Conservation (phyloP, 2,797 vertebrate genomes). For the Melanotaenia pygmaea region DNA sequence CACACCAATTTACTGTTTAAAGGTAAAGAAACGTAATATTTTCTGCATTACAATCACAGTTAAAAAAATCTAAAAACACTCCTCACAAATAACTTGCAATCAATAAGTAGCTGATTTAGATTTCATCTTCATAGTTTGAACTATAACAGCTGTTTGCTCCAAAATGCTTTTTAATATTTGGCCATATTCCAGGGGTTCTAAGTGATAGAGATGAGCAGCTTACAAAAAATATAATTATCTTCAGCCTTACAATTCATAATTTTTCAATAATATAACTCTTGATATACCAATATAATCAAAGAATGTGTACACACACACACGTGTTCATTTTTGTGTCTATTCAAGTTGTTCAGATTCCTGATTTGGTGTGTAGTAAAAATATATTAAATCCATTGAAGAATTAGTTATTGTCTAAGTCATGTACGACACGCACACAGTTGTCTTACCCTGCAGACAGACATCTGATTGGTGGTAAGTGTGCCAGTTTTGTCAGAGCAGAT, state of each 20-base stretch:
- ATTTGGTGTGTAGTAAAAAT: neutral
- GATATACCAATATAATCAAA: neutral
- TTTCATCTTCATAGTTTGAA: neutral
- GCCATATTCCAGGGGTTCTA: neutral
- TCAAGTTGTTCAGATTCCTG: neutral
- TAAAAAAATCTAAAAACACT: neutral
- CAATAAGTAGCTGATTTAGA: neutral
- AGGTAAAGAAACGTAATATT: neutral
- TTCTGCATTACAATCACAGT: neutral
- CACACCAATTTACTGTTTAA: neutral
- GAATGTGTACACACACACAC: neutral
- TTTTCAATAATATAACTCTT: neutral
- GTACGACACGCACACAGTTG: neutral
- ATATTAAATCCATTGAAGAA: neutral
- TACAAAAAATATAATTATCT: neutral
- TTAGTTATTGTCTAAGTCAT: no score
- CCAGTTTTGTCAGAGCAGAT: constrained; percentile 99
- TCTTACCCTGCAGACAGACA: constrained; percentile 98
- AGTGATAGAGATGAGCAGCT: neutral
- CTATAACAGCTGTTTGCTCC: no score
- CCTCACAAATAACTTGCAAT: neutral
- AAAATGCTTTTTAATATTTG: no score
- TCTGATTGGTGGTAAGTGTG: constrained; percentile 98
- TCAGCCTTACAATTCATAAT: neutral
- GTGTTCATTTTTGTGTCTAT: neutral